Conservation (phyloP, 1,140 invertebrate genomes). For the Cydia strobilella region DNA sequence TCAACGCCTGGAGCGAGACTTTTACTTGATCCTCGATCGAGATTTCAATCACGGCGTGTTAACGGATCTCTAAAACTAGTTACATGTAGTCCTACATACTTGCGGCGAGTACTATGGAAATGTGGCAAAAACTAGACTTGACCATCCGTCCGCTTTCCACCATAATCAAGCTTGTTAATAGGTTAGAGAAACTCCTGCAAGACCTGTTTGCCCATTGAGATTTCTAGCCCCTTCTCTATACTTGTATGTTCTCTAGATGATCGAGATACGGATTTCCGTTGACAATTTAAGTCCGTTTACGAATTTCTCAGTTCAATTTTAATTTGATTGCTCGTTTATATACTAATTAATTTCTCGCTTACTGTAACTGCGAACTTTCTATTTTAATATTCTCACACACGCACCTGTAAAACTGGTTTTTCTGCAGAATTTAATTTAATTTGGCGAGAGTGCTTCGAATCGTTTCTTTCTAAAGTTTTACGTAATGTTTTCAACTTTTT, state of each 20-base stretch:
- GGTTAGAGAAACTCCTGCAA: slow-evolving; percentile 63
- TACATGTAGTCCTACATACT: slow-evolving; percentile 59
- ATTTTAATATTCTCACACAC: slow-evolving; percentile 55
- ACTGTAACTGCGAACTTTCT: slow-evolving; percentile 56
- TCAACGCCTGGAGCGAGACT: slow-evolving; percentile 68
- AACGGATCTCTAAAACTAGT: slow-evolving; percentile 67
- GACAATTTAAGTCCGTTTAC: slow-evolving; percentile 25
- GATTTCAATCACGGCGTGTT: slow-evolving; percentile 54
- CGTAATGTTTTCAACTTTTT: slow-evolving; percentile 38
- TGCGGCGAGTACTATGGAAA: slow-evolving; percentile 53
- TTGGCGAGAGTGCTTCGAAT: slow-evolving; percentile 48
- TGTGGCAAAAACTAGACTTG: slow-evolving; percentile 70
- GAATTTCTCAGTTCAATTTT: slow-evolving; percentile 24
- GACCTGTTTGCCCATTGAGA: slow-evolving; percentile 52
- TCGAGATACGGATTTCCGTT: slow-evolving; percentile 45
- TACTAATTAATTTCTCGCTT: slow-evolving; percentile 41
- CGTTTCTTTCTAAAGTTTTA: slow-evolving; percentile 45
- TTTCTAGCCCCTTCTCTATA: slow-evolving; percentile 57
- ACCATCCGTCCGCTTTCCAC: slow-evolving; percentile 64
- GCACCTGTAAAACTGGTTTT: slow-evolving; percentile 42
- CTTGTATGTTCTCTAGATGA: slow-evolving; percentile 35
- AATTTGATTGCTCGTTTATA: slow-evolving; percentile 28
- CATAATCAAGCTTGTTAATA: slow-evolving; percentile 68
- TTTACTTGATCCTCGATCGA: slow-evolving; percentile 58
- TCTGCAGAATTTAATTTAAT: slow-evolving; percentile 49